phyloP scores from a whole-genome alignment of 37 sponge, comb jelly and placozoan species.

The Diacarnus erythraeanus region DNA sequence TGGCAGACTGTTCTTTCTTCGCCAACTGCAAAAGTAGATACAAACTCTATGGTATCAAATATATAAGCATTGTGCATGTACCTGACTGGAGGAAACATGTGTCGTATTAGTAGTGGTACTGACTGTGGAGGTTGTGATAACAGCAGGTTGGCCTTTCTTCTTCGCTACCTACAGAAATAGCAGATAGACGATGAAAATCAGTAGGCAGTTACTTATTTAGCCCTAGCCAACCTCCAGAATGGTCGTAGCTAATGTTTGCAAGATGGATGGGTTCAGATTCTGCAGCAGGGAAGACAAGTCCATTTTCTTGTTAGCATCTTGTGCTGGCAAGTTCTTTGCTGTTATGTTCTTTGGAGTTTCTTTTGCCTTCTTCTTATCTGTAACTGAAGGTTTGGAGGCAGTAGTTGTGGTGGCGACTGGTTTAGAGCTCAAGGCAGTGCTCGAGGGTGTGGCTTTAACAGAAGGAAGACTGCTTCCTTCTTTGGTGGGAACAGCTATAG shows the following conservation, averaged over 20 bases:
- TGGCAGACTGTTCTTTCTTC: too few species aligned
- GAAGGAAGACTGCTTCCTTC: neutral
- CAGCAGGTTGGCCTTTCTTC: too few species aligned
- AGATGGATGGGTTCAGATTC: neutral
- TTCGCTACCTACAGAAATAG: neutral
- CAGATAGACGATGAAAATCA: neutral
- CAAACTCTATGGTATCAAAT: too few species aligned
- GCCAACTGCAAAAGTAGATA: too few species aligned
- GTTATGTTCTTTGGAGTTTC: neutral
- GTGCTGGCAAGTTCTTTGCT: neutral
- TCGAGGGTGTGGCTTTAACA: neutral
- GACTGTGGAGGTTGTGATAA: too few species aligned
- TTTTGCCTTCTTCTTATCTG: neutral
- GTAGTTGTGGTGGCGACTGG: neutral
- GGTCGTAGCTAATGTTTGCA: conserved; percentile 1
- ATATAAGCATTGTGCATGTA: too few species aligned
- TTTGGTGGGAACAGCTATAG: neutral
- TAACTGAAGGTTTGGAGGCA: neutral
- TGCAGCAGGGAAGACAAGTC: conserved; percentile 10
- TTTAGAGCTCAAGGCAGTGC: neutral
- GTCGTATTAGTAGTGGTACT: too few species aligned
- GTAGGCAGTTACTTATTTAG: neutral
- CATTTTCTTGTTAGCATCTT: neutral
- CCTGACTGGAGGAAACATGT: too few species aligned
- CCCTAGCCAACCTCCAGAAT: conserved; percentile 2